phyloP scores from a whole-genome alignment of 2,797 vertebrate species.

The Myripristis jacobus region DNA sequence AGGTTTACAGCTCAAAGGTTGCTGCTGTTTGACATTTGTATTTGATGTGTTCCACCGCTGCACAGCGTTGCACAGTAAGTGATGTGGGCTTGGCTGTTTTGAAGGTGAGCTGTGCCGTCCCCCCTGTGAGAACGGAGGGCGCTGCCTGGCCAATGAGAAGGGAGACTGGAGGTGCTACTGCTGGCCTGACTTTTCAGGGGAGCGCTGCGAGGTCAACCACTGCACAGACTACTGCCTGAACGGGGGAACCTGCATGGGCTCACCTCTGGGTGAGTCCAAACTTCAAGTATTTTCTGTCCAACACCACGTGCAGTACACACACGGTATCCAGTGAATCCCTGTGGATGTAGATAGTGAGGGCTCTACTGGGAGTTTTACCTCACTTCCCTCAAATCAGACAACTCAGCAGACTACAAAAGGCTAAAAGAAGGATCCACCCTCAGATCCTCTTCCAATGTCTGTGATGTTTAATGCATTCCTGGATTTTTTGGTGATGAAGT shows the following conservation, averaged over 20 bases:
- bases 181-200: conserved; percentile 98
- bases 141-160: conserved; percentile 95
- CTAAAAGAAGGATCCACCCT: too few relatives aligned
- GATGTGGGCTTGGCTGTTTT: conserved; percentile 36
- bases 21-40: conserved; percentile 9
- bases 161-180: conserved; percentile 94
- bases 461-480: too few relatives aligned
- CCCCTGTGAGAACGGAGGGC: conserved; percentile 95
- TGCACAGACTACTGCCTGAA: conserved; percentile 97
- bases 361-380: too few relatives aligned
- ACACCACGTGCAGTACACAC: neutral
- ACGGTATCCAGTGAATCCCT: neutral
- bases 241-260: conserved; percentile 94
- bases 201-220: conserved; percentile 96
- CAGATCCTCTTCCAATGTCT: too few relatives aligned
- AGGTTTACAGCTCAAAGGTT: neutral
- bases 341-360: neutral
- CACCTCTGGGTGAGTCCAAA: conserved; percentile 88
- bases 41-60: conserved; percentile 22
- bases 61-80: conserved; percentile 28
- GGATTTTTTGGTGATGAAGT: too few relatives aligned
- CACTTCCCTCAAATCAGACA: too few relatives aligned
- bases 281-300: conserved; percentile 1
- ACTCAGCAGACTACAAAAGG: too few relatives aligned
- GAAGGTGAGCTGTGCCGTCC: conserved; percentile 93